Conservation (phyloP, 1,140 invertebrate species). For the Ephestia elutella region DNA sequence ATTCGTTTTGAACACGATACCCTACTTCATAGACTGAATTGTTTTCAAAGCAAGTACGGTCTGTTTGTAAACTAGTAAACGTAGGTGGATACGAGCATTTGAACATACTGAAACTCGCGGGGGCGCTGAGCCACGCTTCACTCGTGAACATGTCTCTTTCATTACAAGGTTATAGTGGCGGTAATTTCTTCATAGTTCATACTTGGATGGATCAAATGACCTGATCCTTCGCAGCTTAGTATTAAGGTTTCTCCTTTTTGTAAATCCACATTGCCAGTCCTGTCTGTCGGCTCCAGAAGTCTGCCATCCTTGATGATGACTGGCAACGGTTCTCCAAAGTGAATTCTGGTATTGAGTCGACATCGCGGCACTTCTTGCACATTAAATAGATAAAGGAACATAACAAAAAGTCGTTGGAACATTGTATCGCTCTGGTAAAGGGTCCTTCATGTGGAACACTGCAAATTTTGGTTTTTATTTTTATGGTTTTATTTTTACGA, state of each 20-base stretch:
- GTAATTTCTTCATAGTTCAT: constrained; percentile 19
- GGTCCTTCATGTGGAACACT: constrained; percentile 9
- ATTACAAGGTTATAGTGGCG: constrained; percentile 42
- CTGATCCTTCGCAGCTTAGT: constrained; percentile 45
- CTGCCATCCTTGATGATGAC: constrained; percentile 41
- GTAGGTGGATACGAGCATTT: constrained; percentile 35
- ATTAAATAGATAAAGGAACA: constrained; percentile 47
- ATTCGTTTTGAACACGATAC: constrained; percentile 41
- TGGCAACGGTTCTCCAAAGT: constrained; percentile 53
- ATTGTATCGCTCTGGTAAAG: constrained; percentile 18
- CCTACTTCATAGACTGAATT: constrained; percentile 53
- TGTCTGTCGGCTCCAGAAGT: constrained; percentile 52
- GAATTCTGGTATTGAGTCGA: constrained; percentile 36
- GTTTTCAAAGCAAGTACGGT: constrained; percentile 47
- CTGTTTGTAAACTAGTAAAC: constrained; percentile 38
- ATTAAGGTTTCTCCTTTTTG: constrained; percentile 39
- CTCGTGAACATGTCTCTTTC: constrained; percentile 49
- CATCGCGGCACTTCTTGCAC: constrained; percentile 36
- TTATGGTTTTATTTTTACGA: not conserved
- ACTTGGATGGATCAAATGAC: constrained; percentile 36
- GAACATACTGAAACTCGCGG: constrained; percentile 41
- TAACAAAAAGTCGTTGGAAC: constrained; percentile 34
- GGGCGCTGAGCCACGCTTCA: constrained; percentile 39
- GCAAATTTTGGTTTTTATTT: constrained; percentile 6
- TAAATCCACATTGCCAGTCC: constrained; percentile 41